These are phyloP conservation scores for Bombus ignitus DNA, from an alignment of 1,140 invertebrate genomes.

Conservation along the genomic window DNA sequence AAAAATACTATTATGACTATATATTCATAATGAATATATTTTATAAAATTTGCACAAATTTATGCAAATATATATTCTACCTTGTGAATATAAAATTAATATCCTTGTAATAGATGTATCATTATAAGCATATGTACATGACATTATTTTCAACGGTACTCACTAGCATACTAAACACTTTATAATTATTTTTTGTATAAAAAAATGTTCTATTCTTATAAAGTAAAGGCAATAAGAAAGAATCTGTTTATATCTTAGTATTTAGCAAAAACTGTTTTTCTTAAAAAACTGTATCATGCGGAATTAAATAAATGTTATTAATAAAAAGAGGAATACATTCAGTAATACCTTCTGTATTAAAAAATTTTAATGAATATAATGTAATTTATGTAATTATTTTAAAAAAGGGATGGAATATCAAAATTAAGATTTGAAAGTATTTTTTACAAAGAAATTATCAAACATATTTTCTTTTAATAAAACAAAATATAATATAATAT, in stretches of 20 bases:
- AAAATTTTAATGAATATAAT: background rate
- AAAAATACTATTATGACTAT: slow-evolving; percentile 30
- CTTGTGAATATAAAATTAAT: slow-evolving; percentile 56
- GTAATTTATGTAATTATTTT: background rate
- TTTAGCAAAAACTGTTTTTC: slow-evolving; percentile 16
- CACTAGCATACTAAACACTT: slow-evolving; percentile 46
- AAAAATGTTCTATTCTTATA: slow-evolving; percentile 65
- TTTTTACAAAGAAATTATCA: background rate
- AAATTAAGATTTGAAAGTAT: background rate
- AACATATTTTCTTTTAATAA: background rate
- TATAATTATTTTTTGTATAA: slow-evolving; percentile 61
- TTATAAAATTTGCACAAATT: slow-evolving; percentile 49
- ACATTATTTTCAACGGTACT: slow-evolving; percentile 49
- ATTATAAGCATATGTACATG: slow-evolving; percentile 45
- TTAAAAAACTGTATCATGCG: slow-evolving; percentile 36
- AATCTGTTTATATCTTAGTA: slow-evolving; percentile 32
- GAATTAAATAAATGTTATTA: slow-evolving; percentile 52
- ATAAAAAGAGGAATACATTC: slow-evolving; percentile 22
- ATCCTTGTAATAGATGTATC: slow-evolving; percentile 37
- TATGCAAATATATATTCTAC: slow-evolving; percentile 49
- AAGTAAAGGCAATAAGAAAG: slow-evolving; percentile 32
- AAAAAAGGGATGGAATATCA: background rate
- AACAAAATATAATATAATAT: slow-evolving; percentile 23
- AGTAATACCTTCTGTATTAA: background rate
- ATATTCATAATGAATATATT: slow-evolving; percentile 47